A percentile compares a stretch with the other conserved stretches of the same genome.
phyloP scores from a whole-genome alignment of 2,797 vertebrate species.

The Siniperca undulata region DNA sequence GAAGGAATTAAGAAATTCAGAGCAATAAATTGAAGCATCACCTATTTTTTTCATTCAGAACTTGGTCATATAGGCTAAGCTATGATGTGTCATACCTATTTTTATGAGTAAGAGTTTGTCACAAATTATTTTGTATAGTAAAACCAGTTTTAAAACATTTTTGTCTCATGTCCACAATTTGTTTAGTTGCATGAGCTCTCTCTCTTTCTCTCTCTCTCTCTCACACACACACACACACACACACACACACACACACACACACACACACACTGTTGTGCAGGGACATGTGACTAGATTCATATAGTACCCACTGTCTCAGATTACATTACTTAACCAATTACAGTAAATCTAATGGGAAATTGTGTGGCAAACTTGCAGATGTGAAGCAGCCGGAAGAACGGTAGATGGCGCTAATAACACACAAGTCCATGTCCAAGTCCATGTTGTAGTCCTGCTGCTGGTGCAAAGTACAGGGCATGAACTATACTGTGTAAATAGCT shows the following conservation, averaged over 20 bases:
- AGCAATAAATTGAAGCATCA: not conserved
- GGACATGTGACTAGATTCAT: not conserved
- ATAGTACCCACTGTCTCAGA: not conserved
- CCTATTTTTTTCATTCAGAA: conserved; percentile 23
- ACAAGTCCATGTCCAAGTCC: not conserved
- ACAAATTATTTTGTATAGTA: conserved; percentile 82
- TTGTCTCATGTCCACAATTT: conserved; percentile 28
- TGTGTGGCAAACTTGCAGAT: not conserved
- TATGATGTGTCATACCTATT: conserved; percentile 54
- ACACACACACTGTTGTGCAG: not conserved
- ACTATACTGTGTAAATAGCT: not conserved
- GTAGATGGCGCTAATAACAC: conserved; percentile 72
- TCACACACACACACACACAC: not conserved
- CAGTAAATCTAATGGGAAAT: not conserved
- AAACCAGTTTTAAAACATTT: conserved; percentile 65
- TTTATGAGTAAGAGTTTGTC: conserved; percentile 58
- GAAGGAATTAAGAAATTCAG: conserved; percentile 23
- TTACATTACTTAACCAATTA: not conserved
- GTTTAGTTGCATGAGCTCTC: not conserved
- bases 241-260: not conserved
- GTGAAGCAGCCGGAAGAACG: conserved; percentile 21
- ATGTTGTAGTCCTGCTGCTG: not conserved
- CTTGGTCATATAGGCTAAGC: conserved; percentile 25
- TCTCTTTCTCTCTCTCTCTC: not conserved
- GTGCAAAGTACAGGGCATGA: not conserved